Evolutionary conservation across 2,797 vertebrate species (phyloP).

Genomic region (Yasuhikotakia modesta): DNA sequence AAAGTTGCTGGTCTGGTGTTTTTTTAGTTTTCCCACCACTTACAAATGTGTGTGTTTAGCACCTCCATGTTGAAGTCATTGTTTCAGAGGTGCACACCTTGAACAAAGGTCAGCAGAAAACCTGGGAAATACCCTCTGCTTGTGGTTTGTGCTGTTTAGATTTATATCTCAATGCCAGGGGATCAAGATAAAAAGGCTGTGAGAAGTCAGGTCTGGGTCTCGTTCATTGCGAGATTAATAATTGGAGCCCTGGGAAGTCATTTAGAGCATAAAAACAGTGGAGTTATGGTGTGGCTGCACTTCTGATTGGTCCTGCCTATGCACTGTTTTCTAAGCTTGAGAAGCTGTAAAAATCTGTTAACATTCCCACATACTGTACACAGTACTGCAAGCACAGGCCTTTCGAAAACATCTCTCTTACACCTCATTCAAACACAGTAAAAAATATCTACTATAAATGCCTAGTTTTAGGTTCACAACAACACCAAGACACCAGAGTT

Average conservation of each 20-base stretch:
- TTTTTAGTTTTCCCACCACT: conserved; percentile 18
- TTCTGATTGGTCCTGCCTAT: not conserved
- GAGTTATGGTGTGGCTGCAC: conserved; percentile 24
- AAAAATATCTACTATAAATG: conserved; percentile 15
- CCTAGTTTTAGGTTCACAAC: not conserved
- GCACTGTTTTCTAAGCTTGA: conserved; percentile 7
- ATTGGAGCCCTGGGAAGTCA: conserved; percentile 31
- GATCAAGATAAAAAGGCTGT: conserved; percentile 26
- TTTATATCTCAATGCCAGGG: conserved; percentile 45
- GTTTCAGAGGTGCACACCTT: conserved; percentile 40
- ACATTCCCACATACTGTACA: conserved; percentile 1
- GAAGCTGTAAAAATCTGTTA: conserved; percentile 2
- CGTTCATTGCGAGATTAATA: conserved; percentile 34
- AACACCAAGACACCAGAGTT: not conserved
- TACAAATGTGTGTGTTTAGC: not conserved
- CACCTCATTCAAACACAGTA: conserved; percentile 21
- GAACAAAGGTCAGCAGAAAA: conserved; percentile 46
- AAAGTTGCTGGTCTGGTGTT: conserved; percentile 47
- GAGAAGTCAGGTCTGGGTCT: conserved; percentile 40
- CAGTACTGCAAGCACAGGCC: conserved; percentile 7
- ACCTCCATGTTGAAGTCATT: conserved; percentile 43
- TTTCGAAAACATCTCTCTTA: not conserved
- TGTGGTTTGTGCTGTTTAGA: conserved; percentile 40
- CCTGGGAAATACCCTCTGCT: conserved; percentile 49
- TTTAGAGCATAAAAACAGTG: conserved; percentile 24